Base-by-base conservation (phyloP, 2,113 vertebrate genomes). In the Melierax canorus region DNA sequence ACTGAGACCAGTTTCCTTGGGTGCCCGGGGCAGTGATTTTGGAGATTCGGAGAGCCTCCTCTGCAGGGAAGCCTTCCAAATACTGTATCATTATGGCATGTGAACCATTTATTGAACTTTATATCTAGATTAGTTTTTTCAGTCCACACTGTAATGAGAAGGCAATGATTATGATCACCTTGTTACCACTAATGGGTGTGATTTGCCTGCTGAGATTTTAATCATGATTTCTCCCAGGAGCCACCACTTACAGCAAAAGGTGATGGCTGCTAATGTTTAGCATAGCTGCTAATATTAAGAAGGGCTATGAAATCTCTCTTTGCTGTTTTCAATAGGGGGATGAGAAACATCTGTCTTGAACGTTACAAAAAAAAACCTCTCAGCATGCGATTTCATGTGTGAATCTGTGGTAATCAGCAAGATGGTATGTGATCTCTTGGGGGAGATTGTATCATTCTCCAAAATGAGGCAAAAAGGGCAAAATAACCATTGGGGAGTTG, bases 261-360 rank as follows among this genome's bases (percentile, higher is more conserved):
- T 75, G 88, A 38, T 91, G 56, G n/a, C 32, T 84, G 64, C 45
- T 92, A 43, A 74, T 71, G 30, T 88, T 93, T 84, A 72, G 59
- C 34, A 29, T 88, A 67, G 45, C 68, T 94, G 41, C 58, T 85
- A 53, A 41, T 88, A 71, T 77, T 84, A 24, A 91, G 75, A 91
- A 38, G 26, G 17, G 34, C 58, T 58, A 26, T 81, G 48, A 73
- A 78, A 91, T 87, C 48, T 45, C 20, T 83, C 43, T n/a, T 39
- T 22, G 15, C 30, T 78, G 30, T 67, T 96, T 84, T 81, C 46
- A 66, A 29, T 63, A 60, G 6, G 12, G 48, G 60, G 73, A 72
- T 94, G 80, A 87, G 76, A 91, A 97, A 94, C 86, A 95, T 85
- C 91, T 95, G 87, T 89, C 80, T 85, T 76, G 51, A 89, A 62